Evolutionary conservation across 2,888 invertebrate species (phyloP).

Genomic region (Chalcis sispes): DNA sequence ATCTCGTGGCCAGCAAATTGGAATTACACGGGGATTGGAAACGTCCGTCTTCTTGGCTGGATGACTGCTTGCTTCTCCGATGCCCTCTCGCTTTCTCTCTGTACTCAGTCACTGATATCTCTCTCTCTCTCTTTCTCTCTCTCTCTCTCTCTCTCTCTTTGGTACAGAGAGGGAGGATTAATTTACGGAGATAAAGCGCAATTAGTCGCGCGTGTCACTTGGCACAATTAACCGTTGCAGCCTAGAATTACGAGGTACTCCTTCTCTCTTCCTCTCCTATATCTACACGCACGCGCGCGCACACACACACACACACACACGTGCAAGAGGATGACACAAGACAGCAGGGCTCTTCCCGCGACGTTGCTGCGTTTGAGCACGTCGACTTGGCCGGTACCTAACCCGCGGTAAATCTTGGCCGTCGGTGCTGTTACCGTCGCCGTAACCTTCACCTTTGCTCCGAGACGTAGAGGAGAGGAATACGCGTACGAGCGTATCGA

Average conservation of each 20-base stretch:
- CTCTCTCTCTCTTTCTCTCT: too few relatives aligned
- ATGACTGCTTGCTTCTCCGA: slow-evolving; percentile 63
- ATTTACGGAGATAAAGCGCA: slow-evolving; percentile 71
- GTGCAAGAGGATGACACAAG: neutral
- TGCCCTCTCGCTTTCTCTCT: slow-evolving; percentile 58
- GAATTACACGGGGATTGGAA: slow-evolving; percentile 59
- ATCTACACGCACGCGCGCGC: neutral
- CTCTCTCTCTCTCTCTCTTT: slow-evolving; percentile 61
- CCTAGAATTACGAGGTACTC: slow-evolving; percentile 28
- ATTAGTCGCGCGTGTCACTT: slow-evolving; percentile 69
- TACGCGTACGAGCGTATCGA: too few relatives aligned
- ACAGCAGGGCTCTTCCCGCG: neutral
- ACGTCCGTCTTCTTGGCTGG: slow-evolving; percentile 62
- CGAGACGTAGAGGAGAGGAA: neutral
- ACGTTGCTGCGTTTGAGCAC: neutral
- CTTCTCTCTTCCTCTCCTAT: too few relatives aligned
- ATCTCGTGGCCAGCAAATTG: slow-evolving; percentile 51
- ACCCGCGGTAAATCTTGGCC: slow-evolving; percentile 29
- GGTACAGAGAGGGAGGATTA: slow-evolving; percentile 62
- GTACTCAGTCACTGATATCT: slow-evolving; percentile 62
- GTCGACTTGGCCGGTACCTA: slow-evolving; percentile 2
- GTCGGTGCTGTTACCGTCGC: neutral
- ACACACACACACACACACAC: neutral
- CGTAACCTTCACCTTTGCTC: slow-evolving; percentile 31
- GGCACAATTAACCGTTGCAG: slow-evolving; percentile 66